These are phyloP conservation scores for Xiphophorus maculatus DNA, from an alignment of 2,113 vertebrate genomes.

Conservation along the genomic window DNA sequence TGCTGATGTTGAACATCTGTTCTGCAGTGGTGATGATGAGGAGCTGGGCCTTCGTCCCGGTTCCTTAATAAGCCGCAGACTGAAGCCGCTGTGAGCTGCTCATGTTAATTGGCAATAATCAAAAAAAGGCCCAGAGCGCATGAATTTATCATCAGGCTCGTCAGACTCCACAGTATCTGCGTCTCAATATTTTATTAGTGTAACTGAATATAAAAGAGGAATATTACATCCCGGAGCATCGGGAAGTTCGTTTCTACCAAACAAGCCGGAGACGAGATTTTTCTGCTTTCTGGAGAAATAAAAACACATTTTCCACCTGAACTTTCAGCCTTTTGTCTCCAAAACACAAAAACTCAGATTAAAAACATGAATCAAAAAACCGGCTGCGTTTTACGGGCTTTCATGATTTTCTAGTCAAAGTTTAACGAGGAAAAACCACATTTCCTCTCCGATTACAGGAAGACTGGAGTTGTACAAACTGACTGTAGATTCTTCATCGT, in stretches of 20 bases:
- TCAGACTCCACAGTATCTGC: background rate
- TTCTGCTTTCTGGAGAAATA: background rate
- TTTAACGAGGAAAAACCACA: background rate
- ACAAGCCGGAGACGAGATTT: background rate
- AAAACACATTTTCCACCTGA: background rate
- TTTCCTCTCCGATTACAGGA: background rate
- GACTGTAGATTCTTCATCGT: background rate
- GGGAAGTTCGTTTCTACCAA: background rate
- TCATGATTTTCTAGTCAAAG: background rate
- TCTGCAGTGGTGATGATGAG: too few species aligned
- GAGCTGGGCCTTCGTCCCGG: too few species aligned
- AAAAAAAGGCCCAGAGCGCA: constrained; percentile 15
- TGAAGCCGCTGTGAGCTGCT: background rate
- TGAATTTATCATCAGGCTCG: constrained; percentile 7
- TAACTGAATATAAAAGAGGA: constrained; percentile 12
- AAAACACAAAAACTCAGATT: background rate
- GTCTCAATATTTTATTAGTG: constrained; percentile 21
- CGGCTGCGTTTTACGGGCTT: background rate
- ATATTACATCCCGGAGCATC: constrained; percentile 28
- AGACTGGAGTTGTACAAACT: too few species aligned
- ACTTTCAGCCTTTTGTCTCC: background rate
- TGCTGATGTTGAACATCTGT: too few species aligned
- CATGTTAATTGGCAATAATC: constrained; percentile 1
- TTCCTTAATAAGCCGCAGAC: background rate
- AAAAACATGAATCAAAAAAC: background rate